phyloP scores from a whole-genome alignment of 1,140 invertebrate species.

The Thalassaphorura encarpata region DNA sequence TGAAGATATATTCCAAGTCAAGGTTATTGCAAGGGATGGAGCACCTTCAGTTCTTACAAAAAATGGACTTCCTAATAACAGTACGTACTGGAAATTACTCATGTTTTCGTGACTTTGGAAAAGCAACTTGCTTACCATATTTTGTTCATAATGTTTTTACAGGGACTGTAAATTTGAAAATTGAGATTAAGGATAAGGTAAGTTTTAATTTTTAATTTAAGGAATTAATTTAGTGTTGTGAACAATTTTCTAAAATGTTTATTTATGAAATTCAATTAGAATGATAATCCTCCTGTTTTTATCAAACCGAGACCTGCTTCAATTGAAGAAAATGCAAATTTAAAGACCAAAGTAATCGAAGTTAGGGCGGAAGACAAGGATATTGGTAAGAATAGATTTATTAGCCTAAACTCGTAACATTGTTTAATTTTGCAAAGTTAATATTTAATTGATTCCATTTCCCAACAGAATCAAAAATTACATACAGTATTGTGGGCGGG shows the following conservation, averaged over 20 bases:
- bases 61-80: conserved; percentile 40
- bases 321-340: conserved; percentile 69
- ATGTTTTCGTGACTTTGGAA: too few species aligned
- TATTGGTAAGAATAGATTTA: conserved; percentile 47
- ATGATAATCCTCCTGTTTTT: conserved; percentile 57
- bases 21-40: conserved; percentile 73
- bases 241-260: too few species aligned
- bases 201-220: too few species aligned
- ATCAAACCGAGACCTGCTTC: conserved; percentile 47
- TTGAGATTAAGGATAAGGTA: conserved; percentile 83
- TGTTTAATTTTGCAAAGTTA: too few species aligned
- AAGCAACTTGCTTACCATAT: too few species aligned
- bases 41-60: conserved; percentile 61
- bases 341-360: conserved; percentile 65
- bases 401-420: too few species aligned
- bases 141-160: conserved; percentile 2
- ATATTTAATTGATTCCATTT: too few species aligned
- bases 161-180: conserved; percentile 60
- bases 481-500: conserved; percentile 65
- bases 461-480: conserved; percentile 54
- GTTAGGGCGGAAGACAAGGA: conserved; percentile 69
- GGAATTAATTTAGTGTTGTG: too few species aligned
- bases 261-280: too few species aligned
- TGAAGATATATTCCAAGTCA: conserved; percentile 66
- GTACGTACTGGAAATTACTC: conserved; percentile 24